Conservation (phyloP, 2,888 invertebrate species). For the Monoplex corrugatus region DNA sequence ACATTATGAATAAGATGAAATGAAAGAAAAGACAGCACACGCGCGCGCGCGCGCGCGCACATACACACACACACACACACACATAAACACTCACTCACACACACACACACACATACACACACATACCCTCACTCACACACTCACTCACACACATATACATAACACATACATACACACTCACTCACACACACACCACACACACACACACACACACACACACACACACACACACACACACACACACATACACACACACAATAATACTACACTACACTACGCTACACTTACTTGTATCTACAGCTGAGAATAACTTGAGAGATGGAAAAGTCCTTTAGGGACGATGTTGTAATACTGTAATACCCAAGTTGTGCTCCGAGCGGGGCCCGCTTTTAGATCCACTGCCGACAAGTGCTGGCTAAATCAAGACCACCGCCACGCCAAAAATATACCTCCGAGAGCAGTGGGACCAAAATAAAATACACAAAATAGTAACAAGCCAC, state of each 20-base stretch:
- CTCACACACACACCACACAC: too few species aligned
- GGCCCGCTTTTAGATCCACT: not conserved
- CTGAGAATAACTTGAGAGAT: too few species aligned
- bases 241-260: not conserved
- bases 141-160: not conserved
- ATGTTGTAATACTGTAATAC: too few species aligned
- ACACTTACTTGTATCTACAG: not conserved
- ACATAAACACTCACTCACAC: not conserved
- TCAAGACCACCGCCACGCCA: not conserved
- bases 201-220: not conserved
- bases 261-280: not conserved
- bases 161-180: too few species aligned
- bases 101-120: not conserved
- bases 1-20: too few species aligned
- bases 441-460: not conserved
- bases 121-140: too few species aligned
- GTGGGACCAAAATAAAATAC: constrained; percentile 27
- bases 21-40: too few species aligned
- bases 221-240: not conserved
- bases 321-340: too few species aligned
- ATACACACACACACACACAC: too few species aligned
- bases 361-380: too few species aligned
- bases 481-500: constrained; percentile 22
- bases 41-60: too few species aligned
- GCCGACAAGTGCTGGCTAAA: not conserved